Percentiles rank a stretch among this genome's conserved stretches.
Evolutionary conservation across 2,888 invertebrate genomes (phyloP).

Genomic region (Rhingia campestris): DNA sequence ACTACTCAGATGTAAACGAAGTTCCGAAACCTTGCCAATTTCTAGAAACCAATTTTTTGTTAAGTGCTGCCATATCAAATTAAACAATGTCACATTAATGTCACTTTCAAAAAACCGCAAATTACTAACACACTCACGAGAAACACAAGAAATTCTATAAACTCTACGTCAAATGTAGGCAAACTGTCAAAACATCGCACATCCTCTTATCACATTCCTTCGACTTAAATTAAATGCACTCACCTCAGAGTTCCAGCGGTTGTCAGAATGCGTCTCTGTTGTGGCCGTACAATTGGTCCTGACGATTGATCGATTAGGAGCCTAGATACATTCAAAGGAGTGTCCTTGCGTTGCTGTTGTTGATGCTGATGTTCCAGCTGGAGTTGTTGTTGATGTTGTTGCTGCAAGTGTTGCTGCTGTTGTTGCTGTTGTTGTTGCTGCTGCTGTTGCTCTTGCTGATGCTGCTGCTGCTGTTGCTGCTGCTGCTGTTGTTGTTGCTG

Average conservation of each 20-base stretch:
- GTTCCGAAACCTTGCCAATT: too few species aligned
- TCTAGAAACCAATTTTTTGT: too few species aligned
- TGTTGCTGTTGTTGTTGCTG: conserved; percentile 68
- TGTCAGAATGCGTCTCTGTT: conserved; percentile 81
- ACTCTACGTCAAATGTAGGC: not conserved
- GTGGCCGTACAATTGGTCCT: conserved; percentile 77
- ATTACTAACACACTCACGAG: too few species aligned
- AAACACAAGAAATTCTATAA: too few species aligned
- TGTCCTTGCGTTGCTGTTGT: conserved; percentile 70
- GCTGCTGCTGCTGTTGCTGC: conserved; percentile 54
- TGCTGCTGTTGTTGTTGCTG: conserved; percentile 77
- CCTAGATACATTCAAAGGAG: conserved; percentile 47
- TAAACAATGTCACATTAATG: too few species aligned
- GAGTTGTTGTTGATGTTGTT: conserved; percentile 51
- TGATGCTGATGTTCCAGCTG: conserved; percentile 75
- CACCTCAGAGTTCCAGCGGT: conserved; percentile 81
- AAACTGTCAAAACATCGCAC: not conserved
- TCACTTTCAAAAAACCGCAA: too few species aligned
- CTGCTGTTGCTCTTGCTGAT: conserved; percentile 61
- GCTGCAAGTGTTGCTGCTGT: conserved; percentile 74
- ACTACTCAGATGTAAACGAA: too few species aligned
- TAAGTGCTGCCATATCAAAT: too few species aligned
- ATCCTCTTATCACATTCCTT: conserved; percentile 10
- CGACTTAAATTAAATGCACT: conserved; percentile 41
- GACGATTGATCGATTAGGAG: conserved; percentile 63